These are phyloP conservation scores for Podabrus alpinus DNA, from an alignment of 2,888 invertebrate genomes.

Conservation along the genomic window DNA sequence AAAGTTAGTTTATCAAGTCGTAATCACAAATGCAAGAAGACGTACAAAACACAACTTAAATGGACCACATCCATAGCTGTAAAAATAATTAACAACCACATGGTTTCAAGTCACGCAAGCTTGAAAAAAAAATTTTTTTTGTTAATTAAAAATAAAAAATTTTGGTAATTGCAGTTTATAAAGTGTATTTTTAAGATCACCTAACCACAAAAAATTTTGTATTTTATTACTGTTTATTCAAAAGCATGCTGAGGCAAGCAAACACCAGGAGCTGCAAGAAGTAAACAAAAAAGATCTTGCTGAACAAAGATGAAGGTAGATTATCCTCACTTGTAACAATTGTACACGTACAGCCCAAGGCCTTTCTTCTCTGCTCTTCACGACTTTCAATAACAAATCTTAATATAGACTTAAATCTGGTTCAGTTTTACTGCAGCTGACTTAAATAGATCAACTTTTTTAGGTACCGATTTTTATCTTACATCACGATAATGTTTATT, in stretches of 20 bases:
- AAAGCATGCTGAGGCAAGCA: slow-evolving; percentile 50
- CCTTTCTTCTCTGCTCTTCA: slow-evolving; percentile 29
- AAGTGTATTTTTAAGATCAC: neutral
- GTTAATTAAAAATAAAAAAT: neutral
- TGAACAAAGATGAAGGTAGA: slow-evolving; percentile 54
- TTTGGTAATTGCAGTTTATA: neutral
- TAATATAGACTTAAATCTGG: slow-evolving; percentile 5
- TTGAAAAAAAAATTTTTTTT: neutral
- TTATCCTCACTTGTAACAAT: slow-evolving; percentile 49
- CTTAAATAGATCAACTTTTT: slow-evolving; percentile 5
- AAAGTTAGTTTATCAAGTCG: neutral
- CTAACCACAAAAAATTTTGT: neutral
- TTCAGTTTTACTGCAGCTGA: slow-evolving; percentile 1
- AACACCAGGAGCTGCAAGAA: slow-evolving; percentile 56
- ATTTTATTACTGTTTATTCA: neutral
- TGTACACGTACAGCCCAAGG: slow-evolving; percentile 36
- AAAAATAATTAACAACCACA: slow-evolving; percentile 1
- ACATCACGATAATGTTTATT: neutral
- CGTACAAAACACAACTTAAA: neutral
- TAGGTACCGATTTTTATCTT: neutral
- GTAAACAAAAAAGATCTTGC: slow-evolving; percentile 54
- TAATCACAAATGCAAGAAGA: neutral
- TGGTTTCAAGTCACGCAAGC: slow-evolving; percentile 1
- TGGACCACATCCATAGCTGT: neutral
- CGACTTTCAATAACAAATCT: slow-evolving; percentile 16